Percentiles rank a stretch among this genome's conserved stretches.
phyloP scores from a whole-genome alignment of 2,797 vertebrate species.

The Amniataba percoides region DNA sequence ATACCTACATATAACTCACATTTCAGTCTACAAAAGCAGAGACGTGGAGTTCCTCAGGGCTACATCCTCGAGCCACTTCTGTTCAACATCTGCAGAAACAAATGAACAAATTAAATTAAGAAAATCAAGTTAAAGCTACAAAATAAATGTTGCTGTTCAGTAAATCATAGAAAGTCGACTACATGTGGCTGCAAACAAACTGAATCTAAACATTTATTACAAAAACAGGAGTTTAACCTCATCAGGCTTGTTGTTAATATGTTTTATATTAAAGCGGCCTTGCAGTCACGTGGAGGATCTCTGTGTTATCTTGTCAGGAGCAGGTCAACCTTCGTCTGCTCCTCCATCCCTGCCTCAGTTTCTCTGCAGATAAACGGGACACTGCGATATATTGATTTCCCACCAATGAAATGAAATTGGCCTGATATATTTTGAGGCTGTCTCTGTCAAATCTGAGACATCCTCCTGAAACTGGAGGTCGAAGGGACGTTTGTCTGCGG shows the following conservation, averaged over 20 bases:
- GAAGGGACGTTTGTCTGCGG: neutral
- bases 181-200: too few species aligned
- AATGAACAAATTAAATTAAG: too few species aligned
- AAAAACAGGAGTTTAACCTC: too few species aligned
- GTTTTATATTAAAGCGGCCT: neutral
- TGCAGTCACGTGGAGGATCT: neutral
- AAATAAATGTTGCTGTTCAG: neutral
- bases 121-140: too few species aligned
- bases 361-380: conserved; percentile 65
- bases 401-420: conserved; percentile 69
- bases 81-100: too few species aligned
- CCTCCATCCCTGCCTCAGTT: conserved; percentile 24
- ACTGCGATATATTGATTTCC: conserved; percentile 68
- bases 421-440: conserved; percentile 64
- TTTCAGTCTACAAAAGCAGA: too few species aligned
- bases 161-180: too few species aligned
- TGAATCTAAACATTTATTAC: too few species aligned
- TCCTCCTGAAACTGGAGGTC: conserved; percentile 52
- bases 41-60: too few species aligned
- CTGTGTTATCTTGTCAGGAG: conserved; percentile 20
- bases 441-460: conserved; percentile 65
- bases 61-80: too few species aligned
- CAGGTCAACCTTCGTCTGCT: conserved; percentile 41
- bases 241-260: too few species aligned
- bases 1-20: too few species aligned